Base-by-base conservation (phyloP, 2,888 invertebrate species). In the Philereme transversata region DNA sequence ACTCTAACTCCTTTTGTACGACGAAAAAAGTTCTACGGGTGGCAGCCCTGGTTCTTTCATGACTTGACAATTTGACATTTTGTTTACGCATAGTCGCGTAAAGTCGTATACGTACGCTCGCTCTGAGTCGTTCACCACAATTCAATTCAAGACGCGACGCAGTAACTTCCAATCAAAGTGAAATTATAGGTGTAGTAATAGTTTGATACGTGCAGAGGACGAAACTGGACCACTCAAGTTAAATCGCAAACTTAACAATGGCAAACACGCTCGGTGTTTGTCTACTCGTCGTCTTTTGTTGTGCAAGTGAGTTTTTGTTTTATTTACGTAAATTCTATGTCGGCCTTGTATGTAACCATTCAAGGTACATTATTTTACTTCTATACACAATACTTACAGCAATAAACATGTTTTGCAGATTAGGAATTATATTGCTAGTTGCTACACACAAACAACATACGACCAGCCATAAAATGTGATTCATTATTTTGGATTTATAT, bases 231-330 rank as follows among this genome's bases (percentile, higher is more conserved):
- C 62, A 63, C 68, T 65, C 69, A 51, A 67, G 65, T 72, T 77
- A 76, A 78, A 73, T 73, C 67, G 62, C 65, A 68, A 57, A 67
- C 73, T 74, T 62, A 60, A 86, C 75, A 75, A 92, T 92, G 91
- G 81, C 88, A 80, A 92, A 90, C 87, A 78, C 85, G 57, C 69
- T 83, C 55, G 82, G 79, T 81, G 86, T 90, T 89, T 90, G 90
- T 87, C 87, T 91, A 35, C 58, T 62, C 62, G 64, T 87, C 62
- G 68, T 88, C 74, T 81, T 90, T 83, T 87, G 84, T 81, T 84
- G 82, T 79, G 75, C 86, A 77, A 79, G 90, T 90, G 76, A 87
- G 90, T 86, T 73, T 61, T 67, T 57, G 22, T 22, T 22, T 1
- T 65, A 62, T 68, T 65, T 65, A 61, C 66, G 62, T 57, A 45